Base-by-base conservation (phyloP, 2,113 vertebrate genomes). In the Pygoscelis antarcticus region DNA sequence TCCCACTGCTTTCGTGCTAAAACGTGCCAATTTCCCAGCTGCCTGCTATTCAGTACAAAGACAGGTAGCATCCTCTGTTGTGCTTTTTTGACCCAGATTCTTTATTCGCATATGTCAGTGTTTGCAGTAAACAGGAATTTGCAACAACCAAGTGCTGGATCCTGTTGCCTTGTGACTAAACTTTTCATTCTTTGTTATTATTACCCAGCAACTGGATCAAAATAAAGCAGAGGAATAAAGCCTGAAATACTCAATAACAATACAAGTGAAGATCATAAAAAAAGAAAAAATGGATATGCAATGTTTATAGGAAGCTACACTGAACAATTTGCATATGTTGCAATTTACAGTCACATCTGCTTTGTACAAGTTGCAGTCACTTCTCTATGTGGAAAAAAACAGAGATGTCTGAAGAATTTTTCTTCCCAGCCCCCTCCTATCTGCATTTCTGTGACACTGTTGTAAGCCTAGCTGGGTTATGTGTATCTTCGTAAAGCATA, bases 51-150 rank as follows among this genome's bases (percentile, higher is more conserved):
- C 66, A 36, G 62, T 85, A 83, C 65, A 96, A 83, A 93, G 85
- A 80, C n/a, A 96, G 95, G 96, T 97, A 96, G 34, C 72, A 85
- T 91, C 61, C 77, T 96, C 57, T 81, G 27, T 75, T 89, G 81
- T 65, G 92, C 36, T 90, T 93, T 89, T 93, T 58, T 91, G 84
- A 96, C 89, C 93, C 54, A 94, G 89, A 86, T 96, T 96, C 89
- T 75, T 70, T 62, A 70, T 65, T 83, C 49, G 4, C 54, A 22
- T 87, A 49, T 5, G 0, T 94, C 78, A 66, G 29, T 87, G 84
- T 89, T 91, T 90, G 42, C 64, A 72, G 66, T 91, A 93, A 96
- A 90, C 78, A 95, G 68, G 51, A 80, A 47, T 94, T 55, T 88
- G 42, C 32, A 82, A 18, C 77, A 91, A 80, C 27, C 26, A 66